phyloP scores from a whole-genome alignment of 2,888 invertebrate species.

The Fragum sueziense region DNA sequence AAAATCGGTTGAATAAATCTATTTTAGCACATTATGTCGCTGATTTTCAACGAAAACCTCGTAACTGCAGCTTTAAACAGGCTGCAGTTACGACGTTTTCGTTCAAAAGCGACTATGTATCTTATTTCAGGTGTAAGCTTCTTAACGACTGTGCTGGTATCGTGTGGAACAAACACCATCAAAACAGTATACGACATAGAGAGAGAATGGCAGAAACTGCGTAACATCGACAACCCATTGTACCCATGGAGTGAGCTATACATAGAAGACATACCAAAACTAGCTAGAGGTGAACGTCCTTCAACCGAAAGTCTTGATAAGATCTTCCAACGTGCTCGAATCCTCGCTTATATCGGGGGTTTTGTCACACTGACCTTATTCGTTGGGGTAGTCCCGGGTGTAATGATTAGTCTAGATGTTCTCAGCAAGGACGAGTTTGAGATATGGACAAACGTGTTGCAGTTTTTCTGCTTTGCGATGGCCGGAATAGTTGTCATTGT shows the following conservation, averaged over 20 bases:
- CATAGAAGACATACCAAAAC: conserved; percentile 67
- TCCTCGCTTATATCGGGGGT: conserved; percentile 69
- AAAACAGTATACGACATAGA: conserved; percentile 49
- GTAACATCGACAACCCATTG: conserved; percentile 75
- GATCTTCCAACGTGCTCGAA: conserved; percentile 67
- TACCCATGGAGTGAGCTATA: conserved; percentile 70
- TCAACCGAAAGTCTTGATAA: conserved; percentile 62
- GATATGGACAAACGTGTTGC: conserved; percentile 66
- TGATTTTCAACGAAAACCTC: too few relatives aligned
- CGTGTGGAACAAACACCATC: conserved; percentile 69
- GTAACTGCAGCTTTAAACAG: too few relatives aligned
- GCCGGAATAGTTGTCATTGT: conserved; percentile 67
- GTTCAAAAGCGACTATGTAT: too few relatives aligned
- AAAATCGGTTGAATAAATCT: too few relatives aligned
- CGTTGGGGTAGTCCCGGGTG: conserved; percentile 69
- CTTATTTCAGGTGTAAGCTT: conserved; percentile 60
- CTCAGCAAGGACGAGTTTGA: conserved; percentile 65
- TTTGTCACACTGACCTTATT: conserved; percentile 62
- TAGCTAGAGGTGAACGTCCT: conserved; percentile 62
- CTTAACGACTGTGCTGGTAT: conserved; percentile 70
- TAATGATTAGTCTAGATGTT: conserved; percentile 69
- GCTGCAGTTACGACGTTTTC: too few relatives aligned
- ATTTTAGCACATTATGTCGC: too few relatives aligned
- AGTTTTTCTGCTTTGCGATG: conserved; percentile 69
- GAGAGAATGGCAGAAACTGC: conserved; percentile 70